These are phyloP conservation scores for Cremastobaeus sp. DNA, from an alignment of 2,888 invertebrate genomes.

Conservation along the genomic window DNA sequence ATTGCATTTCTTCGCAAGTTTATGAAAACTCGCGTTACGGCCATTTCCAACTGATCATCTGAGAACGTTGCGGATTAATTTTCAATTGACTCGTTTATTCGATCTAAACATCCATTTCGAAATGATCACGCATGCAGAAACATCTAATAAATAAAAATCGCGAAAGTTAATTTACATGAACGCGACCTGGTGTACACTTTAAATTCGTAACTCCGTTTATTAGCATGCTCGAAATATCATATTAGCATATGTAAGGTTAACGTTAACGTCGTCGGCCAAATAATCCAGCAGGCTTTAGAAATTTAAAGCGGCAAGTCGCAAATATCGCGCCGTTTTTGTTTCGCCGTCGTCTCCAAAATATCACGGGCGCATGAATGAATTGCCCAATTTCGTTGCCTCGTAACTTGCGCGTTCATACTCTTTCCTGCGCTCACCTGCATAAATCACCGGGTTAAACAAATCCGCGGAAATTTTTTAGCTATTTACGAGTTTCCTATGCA, in stretches of 20 bases:
- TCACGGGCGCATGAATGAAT: constrained; percentile 36
- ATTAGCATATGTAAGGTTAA: constrained; percentile 51
- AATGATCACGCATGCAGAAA: background rate
- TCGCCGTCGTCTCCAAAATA: constrained; percentile 33
- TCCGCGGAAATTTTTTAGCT: constrained; percentile 26
- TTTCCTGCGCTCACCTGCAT: constrained; percentile 2
- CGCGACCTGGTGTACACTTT: constrained; percentile 16
- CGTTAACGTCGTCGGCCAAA: constrained; percentile 14
- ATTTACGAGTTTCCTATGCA: constrained; percentile 21
- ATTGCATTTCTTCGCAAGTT: too few species aligned
- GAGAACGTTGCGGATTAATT: too few species aligned
- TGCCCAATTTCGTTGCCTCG: constrained; percentile 46
- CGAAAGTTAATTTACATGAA: constrained; percentile 53
- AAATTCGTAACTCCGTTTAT: constrained; percentile 32
- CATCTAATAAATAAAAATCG: constrained; percentile 36
- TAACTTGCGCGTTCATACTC: constrained; percentile 30
- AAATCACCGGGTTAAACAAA: constrained; percentile 34
- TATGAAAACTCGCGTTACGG: too few species aligned
- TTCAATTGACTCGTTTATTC: background rate
- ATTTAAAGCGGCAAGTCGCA: constrained; percentile 10
- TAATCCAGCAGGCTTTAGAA: constrained; percentile 19
- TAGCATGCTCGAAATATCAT: constrained; percentile 44
- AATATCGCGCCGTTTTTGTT: constrained; percentile 21
- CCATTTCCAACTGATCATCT: too few species aligned
- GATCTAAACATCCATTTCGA: background rate